These are phyloP conservation scores for Spodoptera litura DNA, from an alignment of 1,140 invertebrate genomes.

Conservation along the genomic window DNA sequence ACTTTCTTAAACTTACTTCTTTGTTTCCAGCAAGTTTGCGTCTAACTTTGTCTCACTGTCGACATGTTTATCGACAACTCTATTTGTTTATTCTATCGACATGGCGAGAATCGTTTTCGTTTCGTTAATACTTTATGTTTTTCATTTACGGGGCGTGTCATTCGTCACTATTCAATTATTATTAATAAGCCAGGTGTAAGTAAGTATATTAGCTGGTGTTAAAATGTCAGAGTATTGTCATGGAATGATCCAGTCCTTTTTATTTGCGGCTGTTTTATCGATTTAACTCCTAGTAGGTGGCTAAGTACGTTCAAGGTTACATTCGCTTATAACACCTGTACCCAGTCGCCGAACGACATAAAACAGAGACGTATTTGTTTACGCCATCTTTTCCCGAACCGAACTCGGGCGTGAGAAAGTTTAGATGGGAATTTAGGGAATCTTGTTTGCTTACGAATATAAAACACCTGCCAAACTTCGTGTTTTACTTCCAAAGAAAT, in stretches of 20 bases:
- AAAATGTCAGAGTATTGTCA: too few species aligned
- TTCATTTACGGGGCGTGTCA: conserved; percentile 2
- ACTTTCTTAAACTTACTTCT: conserved; percentile 76
- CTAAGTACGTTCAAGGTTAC: conserved; percentile 40
- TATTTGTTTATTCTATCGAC: conserved; percentile 46
- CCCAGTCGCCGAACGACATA: conserved; percentile 56
- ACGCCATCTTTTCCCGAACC: conserved; percentile 52
- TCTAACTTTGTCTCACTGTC: conserved; percentile 71
- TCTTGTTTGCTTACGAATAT: conserved; percentile 69
- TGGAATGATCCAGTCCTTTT: not conserved
- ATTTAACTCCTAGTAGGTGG: conserved; percentile 16
- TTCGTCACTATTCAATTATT: not conserved
- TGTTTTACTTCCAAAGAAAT: conserved; percentile 51
- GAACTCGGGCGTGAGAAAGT: conserved; percentile 74
- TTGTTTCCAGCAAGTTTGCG: conserved; percentile 78
- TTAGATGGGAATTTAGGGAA: conserved; percentile 71
- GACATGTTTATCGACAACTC: conserved; percentile 77
- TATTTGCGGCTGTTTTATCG: conserved; percentile 13
- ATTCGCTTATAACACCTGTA: conserved; percentile 43
- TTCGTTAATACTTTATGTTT: conserved; percentile 9
- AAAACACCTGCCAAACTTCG: conserved; percentile 64
- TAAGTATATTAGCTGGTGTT: too few species aligned
- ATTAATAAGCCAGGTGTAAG: too few species aligned
- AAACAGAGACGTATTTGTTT: conserved; percentile 69
- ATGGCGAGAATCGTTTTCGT: conserved; percentile 28